Base-by-base conservation (phyloP, 2,113 vertebrate species). In the Psammodynastes pulverulentus region DNA sequence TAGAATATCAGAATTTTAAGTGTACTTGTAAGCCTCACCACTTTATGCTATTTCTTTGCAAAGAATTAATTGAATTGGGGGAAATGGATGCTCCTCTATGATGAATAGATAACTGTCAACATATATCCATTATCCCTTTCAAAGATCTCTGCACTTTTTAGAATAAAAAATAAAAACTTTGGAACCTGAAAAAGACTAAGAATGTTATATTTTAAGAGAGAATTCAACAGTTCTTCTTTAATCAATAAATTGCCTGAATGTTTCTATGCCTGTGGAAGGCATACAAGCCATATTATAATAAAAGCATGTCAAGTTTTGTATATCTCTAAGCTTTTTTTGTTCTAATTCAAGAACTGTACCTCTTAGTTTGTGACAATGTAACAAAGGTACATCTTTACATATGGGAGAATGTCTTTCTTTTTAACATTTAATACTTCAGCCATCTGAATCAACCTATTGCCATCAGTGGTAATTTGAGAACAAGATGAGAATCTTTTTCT, bases 361-460 rank as follows among this genome's bases (percentile, higher is more conserved):
- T 95, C 95, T 95, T 96, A 90, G 92, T 92, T 58, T 96, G 90
- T 91, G 93, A 92, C 96, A 96, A 92, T 91, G 93, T 92, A 91
- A 93, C 92, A 92, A 96, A 93, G 94, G 90, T 93, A 92, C 94
- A 53, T 95, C 94, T 94, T 94, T 92, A 95, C 93, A 94, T 91
- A 93, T 54, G 34, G 91, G 94, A 48, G 48, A 29, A 49, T 87
- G 85, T 94, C 5, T 43, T 39, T 43, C 51, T 62, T 85, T 86
- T 58, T 86, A 86, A 91, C 58, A 91, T 86, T 54, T 49, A 91
- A 91, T 3, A 84, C 53, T 49, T 86, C 54, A 39, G 34, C 72
- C 67, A 39, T 87, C 90, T 62, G 53, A 91, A 48, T 34, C n/a
- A 67, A 46, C 6, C 49, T 67, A 51, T 91, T 87, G 51, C 54